Base-by-base conservation (phyloP, 2,113 vertebrate genomes). In the Vombatus ursinus region DNA sequence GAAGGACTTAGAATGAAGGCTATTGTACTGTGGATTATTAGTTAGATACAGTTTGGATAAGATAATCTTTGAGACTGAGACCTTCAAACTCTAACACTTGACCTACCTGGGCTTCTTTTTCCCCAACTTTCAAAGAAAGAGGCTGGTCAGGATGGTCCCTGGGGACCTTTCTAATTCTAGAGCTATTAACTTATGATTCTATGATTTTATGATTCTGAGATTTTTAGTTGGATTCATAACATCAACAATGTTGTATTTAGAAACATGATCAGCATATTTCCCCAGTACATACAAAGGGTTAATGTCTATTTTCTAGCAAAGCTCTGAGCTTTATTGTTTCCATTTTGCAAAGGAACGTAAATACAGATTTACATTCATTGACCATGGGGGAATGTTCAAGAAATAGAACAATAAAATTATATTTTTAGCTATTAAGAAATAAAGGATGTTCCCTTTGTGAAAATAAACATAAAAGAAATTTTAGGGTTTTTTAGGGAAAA, bases 391-490 rank as follows among this genome's bases (percentile, higher is more conserved):
- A 94, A 91, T 47, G 14, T 24, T 90, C 90, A 90, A 90, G 90
- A 48, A 25, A n/a, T 23, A 90, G 50, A 93, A 37, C 31, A 91
- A 37, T 84, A 84, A n/a, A 44, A 84, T 84, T 44, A n/a, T 84
- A 84, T 44, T 84, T 84, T 84, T 84, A 84, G n/a, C 23, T 84
- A 84, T 23, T 44, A 19, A n/a, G 37, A 84, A 84, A 84, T 94
- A 92, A 68, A 0, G 8, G n/a, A 68, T 84, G 52, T 0, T 23
- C 54, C 89, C 95, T 92, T 93, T n/a, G 92, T 95, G 95, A 5
- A 91, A 90, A 96, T 89, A 93, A 96, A 50, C 44, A 93, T 84
- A 2, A 31, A 94, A 26, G 24, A 44, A 90, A 96, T 95, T 49
- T 91, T 68, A 57, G 16, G 90, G 52, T 16, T 68, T 95, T 96